Conservation (phyloP, 2,888 invertebrate species). For the Petrolisthes cinctipes region DNA sequence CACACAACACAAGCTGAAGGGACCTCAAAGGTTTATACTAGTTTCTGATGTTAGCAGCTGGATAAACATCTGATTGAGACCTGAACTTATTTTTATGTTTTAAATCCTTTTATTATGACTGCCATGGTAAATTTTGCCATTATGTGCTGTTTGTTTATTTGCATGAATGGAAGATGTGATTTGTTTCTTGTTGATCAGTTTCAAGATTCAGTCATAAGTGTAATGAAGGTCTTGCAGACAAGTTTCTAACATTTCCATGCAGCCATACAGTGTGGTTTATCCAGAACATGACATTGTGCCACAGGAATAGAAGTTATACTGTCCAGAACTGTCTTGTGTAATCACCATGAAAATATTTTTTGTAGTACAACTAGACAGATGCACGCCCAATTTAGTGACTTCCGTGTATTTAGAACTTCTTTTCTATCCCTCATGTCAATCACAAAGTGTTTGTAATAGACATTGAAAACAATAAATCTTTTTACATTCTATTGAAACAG, state of each 20-base stretch:
- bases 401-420: constrained; percentile 63
- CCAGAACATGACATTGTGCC: constrained; percentile 52
- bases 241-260: background rate
- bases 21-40: background rate
- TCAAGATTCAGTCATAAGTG: background rate
- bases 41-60: background rate
- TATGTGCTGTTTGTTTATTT: background rate
- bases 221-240: background rate
- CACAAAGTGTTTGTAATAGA: constrained; percentile 62
- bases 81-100: background rate
- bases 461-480: constrained; percentile 62
- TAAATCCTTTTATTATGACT: background rate
- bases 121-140: too few relatives aligned
- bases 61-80: background rate
- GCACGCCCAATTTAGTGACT: constrained; percentile 61
- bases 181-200: too few relatives aligned
- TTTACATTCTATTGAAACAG: constrained; percentile 62
- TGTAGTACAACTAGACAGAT: constrained; percentile 56
- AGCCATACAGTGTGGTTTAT: constrained; percentile 11
- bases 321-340: constrained; percentile 54
- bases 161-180: background rate
- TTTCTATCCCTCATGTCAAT: constrained; percentile 62
- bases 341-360: constrained; percentile 57
- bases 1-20: background rate
- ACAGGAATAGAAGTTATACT: constrained; percentile 44